Evolutionary conservation across 2,797 vertebrate genomes (phyloP).

Genomic region (Taenioides sp.): DNA sequence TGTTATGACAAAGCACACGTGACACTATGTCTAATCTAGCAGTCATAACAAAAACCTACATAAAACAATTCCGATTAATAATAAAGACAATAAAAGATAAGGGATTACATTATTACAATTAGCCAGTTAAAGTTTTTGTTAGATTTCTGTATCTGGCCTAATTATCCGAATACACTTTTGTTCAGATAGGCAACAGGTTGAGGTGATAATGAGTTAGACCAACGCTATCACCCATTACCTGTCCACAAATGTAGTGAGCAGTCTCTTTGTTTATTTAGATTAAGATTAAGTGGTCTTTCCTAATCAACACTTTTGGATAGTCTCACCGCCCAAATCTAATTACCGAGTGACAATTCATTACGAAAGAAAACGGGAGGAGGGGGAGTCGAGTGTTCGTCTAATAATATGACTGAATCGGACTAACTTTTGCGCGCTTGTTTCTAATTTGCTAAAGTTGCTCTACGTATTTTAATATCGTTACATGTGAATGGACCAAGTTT

Average conservation of each 20-base stretch:
- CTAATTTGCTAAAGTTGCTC: slow-evolving; percentile 15
- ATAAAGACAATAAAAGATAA: not conserved
- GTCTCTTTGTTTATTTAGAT: slow-evolving; percentile 82
- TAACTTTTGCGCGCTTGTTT: slow-evolving; percentile 25
- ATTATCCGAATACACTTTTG: not conserved
- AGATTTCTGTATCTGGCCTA: no score
- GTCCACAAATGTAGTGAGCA: slow-evolving; percentile 21
- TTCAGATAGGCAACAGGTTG: not conserved
- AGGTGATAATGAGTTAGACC: not conserved
- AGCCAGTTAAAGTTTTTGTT: not conserved
- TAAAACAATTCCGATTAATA: no score
- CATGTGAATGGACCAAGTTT: slow-evolving; percentile 69
- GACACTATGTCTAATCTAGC: no score
- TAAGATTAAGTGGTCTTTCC: slow-evolving; percentile 66
- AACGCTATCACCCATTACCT: not conserved
- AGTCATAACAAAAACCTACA: not conserved
- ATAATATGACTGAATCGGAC: not conserved
- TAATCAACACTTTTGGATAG: slow-evolving; percentile 83
- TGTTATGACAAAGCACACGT: no score
- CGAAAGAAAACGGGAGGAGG: slow-evolving; percentile 55
- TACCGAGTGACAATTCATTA: slow-evolving; percentile 87
- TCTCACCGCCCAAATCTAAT: slow-evolving; percentile 90
- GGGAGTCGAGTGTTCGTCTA: not conserved
- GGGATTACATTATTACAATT: not conserved
- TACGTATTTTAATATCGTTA: slow-evolving; percentile 59